These are phyloP conservation scores for Saimiri boliviensis DNA, from an alignment of 2,113 vertebrate species.

Conservation along the genomic window DNA sequence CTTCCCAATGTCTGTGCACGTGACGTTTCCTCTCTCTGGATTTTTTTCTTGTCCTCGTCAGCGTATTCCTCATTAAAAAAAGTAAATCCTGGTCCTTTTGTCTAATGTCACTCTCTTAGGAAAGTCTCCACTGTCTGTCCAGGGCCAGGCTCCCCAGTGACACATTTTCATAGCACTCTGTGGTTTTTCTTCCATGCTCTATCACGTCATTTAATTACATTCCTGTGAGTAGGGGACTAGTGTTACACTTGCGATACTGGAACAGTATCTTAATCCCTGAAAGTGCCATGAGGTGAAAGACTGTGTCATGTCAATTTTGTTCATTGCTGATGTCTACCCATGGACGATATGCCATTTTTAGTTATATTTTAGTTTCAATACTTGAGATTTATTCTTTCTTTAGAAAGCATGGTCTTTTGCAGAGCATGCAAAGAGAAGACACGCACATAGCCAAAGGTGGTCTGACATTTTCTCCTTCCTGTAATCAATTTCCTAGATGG, in stretches of 20 bases:
- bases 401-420: not conserved
- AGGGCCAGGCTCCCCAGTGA: not conserved
- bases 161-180: not conserved
- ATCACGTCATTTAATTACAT: rapidly evolving
- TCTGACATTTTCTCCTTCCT: not conserved
- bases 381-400: not conserved
- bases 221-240: too few species aligned
- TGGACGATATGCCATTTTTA: not conserved
- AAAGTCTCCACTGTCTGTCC: not conserved
- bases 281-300: not conserved
- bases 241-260: rapidly evolving
- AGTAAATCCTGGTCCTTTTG: not conserved
- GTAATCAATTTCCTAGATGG: not conserved
- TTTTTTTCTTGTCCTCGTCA: not conserved
- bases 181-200: not conserved
- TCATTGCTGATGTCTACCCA: not conserved
- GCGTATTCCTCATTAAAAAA: not conserved
- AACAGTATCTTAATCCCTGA: not conserved
- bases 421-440: not conserved
- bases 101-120: not conserved
- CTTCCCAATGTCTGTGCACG: rapidly evolving
- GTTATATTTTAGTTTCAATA: not conserved
- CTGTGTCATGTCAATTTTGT: not conserved
- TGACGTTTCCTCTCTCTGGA: not conserved
- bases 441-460: not conserved